Evolutionary conservation across 2,113 vertebrate genomes (phyloP), one percentile per base, ranked within the genome.

Genomic region (Paradoxurus hermaphroditus): DNA sequence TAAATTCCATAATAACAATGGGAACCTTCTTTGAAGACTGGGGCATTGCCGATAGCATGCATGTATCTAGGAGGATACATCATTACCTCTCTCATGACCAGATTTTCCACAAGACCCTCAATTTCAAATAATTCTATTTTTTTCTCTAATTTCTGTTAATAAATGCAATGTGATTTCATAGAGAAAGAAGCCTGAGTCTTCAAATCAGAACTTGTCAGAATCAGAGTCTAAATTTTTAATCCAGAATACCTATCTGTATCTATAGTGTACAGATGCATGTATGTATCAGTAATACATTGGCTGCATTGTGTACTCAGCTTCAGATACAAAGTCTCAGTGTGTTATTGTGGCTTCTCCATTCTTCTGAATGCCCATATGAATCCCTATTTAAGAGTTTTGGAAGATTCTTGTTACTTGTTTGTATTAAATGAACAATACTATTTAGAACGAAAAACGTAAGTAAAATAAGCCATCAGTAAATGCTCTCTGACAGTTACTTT

Each of bases 401-500:
- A 84, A 84, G 41, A 70, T 31, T 62, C 13, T 75, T 73, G 53
- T 19, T 53, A 49, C 16, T 85, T 75, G 18, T 16, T 51, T 72
- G 18, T 63, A 10, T 16, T 56, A 53, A 39, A 21, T 12, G 16
- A 79, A 63, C 2, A 72, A 27, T 62, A 81, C 56, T 59, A 31
- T 77, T 84, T 59, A 51, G 49, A 59, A 59, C 31, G 29, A 46
- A 89, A 25, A 84, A 56, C 9, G 72, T 34, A 68, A 86, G 70
- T 36, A 49, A 85, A 92, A 81, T 23, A 79, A 96, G 27, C 34
- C 73, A 53, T 21, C 19, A 2, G 12, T 75, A 79, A 94, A 96
- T 25, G 56, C 34, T n/a, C 34, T 5, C 13, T 21, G 36, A 67
- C 68, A 86, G 41, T 41, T 82, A 44, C 12, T 46, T 65, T 72